Percentiles rank a stretch among this genome's conserved stretches.
Evolutionary conservation across 2,888 invertebrate genomes (phyloP).

Genomic region (Elmis aenea): DNA sequence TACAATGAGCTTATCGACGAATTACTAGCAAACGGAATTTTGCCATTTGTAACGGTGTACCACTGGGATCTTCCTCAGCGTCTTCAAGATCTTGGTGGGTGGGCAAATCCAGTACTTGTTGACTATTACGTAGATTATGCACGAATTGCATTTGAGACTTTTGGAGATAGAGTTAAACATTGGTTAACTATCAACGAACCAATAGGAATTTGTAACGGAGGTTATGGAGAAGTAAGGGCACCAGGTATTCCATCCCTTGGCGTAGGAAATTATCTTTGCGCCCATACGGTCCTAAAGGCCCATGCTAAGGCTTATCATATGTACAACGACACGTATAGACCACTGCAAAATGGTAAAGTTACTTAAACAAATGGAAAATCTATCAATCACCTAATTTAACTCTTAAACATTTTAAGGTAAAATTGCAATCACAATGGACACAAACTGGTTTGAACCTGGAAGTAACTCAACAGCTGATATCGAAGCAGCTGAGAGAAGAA

Average conservation of each 20-base stretch:
- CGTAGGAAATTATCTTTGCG: slow-evolving; percentile 58
- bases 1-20: slow-evolving; percentile 57
- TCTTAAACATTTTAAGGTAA: slow-evolving; percentile 23
- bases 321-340: slow-evolving; percentile 55
- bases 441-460: slow-evolving; percentile 48
- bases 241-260: slow-evolving; percentile 46
- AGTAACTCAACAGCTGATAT: slow-evolving; percentile 44
- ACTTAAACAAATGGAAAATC: neutral
- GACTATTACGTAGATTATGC: slow-evolving; percentile 55
- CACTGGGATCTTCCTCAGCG: slow-evolving; percentile 54
- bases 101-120: slow-evolving; percentile 51
- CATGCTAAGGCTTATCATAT: slow-evolving; percentile 62
- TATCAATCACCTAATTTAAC: neutral
- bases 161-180: slow-evolving; percentile 37
- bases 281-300: slow-evolving; percentile 58
- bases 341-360: slow-evolving; percentile 49
- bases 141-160: slow-evolving; percentile 39
- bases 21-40: slow-evolving; percentile 49
- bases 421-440: slow-evolving; percentile 48
- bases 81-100: slow-evolving; percentile 44
- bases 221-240: slow-evolving; percentile 35
- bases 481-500: slow-evolving; percentile 47
- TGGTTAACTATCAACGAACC: slow-evolving; percentile 55
- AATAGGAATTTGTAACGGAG: slow-evolving; percentile 31
- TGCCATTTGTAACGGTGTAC: slow-evolving; percentile 51